Conservation (phyloP, 2,113 vertebrate genomes). For the Rostratula benghalensis region DNA sequence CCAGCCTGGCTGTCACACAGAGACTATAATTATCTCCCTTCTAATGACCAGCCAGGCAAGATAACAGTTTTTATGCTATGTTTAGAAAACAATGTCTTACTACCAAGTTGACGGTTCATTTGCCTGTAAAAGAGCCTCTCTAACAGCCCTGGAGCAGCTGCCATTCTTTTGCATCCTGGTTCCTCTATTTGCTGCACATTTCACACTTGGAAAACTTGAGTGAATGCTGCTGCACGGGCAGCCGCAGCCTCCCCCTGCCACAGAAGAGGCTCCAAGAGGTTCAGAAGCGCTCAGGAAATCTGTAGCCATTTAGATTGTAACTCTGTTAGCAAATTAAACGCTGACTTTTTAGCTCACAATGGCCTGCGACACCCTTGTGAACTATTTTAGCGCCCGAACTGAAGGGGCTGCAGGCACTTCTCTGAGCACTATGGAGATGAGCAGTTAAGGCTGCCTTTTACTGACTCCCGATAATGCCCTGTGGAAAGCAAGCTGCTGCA, state of each 20-base stretch:
- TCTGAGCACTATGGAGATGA: accelerated
- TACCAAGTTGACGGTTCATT: constrained; percentile 54
- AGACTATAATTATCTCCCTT: constrained; percentile 60
- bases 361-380: neutral
- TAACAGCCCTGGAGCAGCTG: constrained; percentile 32
- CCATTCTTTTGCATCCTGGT: neutral
- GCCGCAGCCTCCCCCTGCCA: neutral
- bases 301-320: neutral
- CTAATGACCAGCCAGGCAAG: constrained; percentile 69
- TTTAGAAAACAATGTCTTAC: constrained; percentile 69
- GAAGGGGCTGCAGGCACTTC: neutral
- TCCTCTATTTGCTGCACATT: constrained; percentile 14
- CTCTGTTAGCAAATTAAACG: neutral
- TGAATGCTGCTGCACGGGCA: neutral
- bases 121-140: constrained; percentile 40
- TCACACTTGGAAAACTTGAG: constrained; percentile 13
- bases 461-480: neutral
- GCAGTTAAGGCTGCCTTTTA: neutral
- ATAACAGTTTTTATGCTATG: constrained; percentile 63
- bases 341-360: neutral
- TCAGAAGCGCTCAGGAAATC: neutral
- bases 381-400: neutral
- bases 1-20: neutral
- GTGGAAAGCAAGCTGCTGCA: neutral
- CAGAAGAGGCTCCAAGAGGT: neutral